phyloP scores from a whole-genome alignment of 2,888 invertebrate species.

The Dromius quadrimaculatus region DNA sequence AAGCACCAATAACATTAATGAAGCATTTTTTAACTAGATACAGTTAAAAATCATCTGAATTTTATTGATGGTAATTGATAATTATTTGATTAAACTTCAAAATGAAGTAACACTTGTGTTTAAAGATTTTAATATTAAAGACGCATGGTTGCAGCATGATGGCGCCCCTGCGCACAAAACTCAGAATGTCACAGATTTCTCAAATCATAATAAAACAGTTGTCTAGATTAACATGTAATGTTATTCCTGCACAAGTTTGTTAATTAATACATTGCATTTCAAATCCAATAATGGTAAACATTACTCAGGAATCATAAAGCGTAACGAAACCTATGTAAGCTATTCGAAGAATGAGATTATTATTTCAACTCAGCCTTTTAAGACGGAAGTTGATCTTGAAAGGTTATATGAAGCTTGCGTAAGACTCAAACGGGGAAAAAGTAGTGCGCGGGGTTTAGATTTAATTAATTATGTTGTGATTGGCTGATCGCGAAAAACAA shows the following conservation, averaged over 20 bases:
- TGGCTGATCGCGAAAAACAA: constrained; percentile 31
- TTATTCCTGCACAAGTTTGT: constrained; percentile 19
- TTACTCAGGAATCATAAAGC: constrained; percentile 11
- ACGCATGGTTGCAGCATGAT: too few species aligned
- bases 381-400: constrained; percentile 31
- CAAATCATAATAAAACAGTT: constrained; percentile 29
- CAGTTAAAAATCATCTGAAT: too few species aligned
- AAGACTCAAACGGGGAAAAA: background rate
- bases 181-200: constrained; percentile 2
- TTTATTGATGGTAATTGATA: too few species aligned
- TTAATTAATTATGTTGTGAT: constrained; percentile 21
- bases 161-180: too few species aligned
- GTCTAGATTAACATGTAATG: constrained; percentile 12
- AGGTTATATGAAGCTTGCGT: background rate
- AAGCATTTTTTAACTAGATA: too few species aligned
- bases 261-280: constrained; percentile 32
- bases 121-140: too few species aligned
- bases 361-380: background rate
- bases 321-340: constrained; percentile 18
- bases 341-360: constrained; percentile 21
- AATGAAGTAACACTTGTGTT: too few species aligned
- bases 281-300: constrained; percentile 30
- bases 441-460: background rate
- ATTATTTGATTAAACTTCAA: too few species aligned
- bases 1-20: too few species aligned